Base-by-base conservation (phyloP, 2,797 vertebrate genomes). In the Heteromormyrus szaboi region DNA sequence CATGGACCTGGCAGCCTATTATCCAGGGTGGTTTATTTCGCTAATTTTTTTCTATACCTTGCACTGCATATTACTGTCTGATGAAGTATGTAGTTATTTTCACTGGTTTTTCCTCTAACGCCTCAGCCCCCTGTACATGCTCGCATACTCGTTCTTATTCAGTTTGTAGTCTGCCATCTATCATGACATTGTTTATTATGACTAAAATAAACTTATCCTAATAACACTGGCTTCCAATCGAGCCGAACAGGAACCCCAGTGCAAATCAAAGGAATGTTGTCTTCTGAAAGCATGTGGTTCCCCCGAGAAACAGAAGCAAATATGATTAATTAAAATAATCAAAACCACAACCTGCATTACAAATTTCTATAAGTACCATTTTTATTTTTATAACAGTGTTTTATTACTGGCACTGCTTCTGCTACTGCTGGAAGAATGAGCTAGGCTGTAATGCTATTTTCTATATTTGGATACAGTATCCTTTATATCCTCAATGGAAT, bases 161-260 rank as follows among this genome's bases (percentile, higher is more conserved):
- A 44, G 17, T 41, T 79, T 19, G 72, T 46, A 41, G 72, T n/a
- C 5, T 46, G 37, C 72, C 37, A 79, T 46, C 41, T n/a, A 3
- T 79, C 37, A n/a, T 79, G 72, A 46, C 72, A 59, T 88, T 91
- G 88, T 91, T 91, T 91, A 79, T 87, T 29, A 62, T 88, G 44
- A 51, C 56, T 84, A 37, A 85, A 88, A 87, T 91, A 81, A 84
- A 59, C 79, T 84, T 22, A 46, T 84, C 48, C 85, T 41, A 87
- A 51, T 68, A 85, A 86, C n/a, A 37, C 56, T 88, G 72, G 25
- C 83, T 37, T 72, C 29, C 65, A 37, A 53, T 17, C 19, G 1
- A 59, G 25, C 4, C 25, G 9, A 86, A 86, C 25, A 41, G 50
- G 51, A 9, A 14, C 48, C 22, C 14, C 85, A 56, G 37, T 25